phyloP scores from a whole-genome alignment of 2,113 vertebrate genomes.

The Cettia cetti region DNA sequence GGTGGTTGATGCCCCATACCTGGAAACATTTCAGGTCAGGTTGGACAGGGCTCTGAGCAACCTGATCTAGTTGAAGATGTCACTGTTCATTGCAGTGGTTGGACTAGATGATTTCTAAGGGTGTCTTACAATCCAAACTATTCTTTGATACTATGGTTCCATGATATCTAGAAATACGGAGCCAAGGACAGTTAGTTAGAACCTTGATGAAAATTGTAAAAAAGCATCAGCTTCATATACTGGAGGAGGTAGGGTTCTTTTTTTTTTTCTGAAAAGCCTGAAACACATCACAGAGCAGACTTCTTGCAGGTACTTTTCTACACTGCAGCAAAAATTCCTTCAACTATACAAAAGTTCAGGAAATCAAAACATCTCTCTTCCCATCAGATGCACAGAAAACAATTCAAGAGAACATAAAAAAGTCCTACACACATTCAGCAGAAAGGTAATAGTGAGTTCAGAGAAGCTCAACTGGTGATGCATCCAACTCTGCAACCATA shows the following conservation, averaged over 20 bases:
- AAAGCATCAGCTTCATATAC: background rate
- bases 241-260: background rate
- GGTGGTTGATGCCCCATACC: background rate
- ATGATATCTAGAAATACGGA: background rate
- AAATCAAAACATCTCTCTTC: background rate
- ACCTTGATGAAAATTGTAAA: background rate
- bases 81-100: background rate
- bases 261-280: background rate
- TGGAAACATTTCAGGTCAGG: background rate
- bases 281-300: background rate
- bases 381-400: background rate
- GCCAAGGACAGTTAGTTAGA: background rate
- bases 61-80: background rate
- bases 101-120: background rate
- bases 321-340: background rate
- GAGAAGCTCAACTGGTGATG: background rate
- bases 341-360: background rate
- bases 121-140: background rate
- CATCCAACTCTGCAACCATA: background rate
- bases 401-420: background rate
- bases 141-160: background rate
- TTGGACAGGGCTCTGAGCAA: background rate
- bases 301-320: background rate
- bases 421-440: background rate
- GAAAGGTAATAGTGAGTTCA: background rate